Conservation (phyloP, 2,888 invertebrate genomes). For the Ashinkailepas kermadecensis region DNA sequence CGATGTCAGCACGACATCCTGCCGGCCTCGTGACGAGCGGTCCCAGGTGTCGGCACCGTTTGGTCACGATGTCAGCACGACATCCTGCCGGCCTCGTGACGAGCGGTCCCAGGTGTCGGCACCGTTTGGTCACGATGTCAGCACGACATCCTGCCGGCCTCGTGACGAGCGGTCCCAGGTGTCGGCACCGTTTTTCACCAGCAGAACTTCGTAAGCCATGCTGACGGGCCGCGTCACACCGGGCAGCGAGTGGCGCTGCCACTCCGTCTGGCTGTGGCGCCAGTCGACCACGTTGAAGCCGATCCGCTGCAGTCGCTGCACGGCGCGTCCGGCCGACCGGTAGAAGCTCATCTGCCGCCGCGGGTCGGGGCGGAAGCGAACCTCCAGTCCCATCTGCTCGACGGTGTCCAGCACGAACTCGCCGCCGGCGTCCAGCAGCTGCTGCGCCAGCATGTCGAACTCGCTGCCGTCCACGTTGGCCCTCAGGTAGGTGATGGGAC, state of each 20-base stretch:
- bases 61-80: too few relatives aligned
- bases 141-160: too few relatives aligned
- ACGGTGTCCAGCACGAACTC: neutral
- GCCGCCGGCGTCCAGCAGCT: neutral
- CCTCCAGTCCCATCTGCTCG: neutral
- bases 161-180: too few relatives aligned
- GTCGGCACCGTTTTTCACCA: neutral
- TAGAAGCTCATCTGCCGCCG: neutral
- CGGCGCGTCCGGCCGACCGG: neutral
- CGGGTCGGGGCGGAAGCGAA: neutral
- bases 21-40: too few relatives aligned
- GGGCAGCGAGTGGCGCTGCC: neutral
- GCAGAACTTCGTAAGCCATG: neutral
- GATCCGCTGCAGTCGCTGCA: neutral
- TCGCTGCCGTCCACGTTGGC: constrained; percentile 41
- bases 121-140: too few relatives aligned
- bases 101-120: too few relatives aligned
- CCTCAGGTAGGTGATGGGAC: constrained; percentile 41
- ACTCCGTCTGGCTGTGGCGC: neutral
- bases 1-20: too few relatives aligned
- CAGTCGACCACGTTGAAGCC: neutral
- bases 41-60: too few relatives aligned
- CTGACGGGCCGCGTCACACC: neutral
- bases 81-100: too few relatives aligned
- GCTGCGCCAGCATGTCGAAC: constrained; percentile 36